Evolutionary conservation across 2,888 invertebrate genomes (phyloP).

Genomic region (Synanthedon formicaeformis): DNA sequence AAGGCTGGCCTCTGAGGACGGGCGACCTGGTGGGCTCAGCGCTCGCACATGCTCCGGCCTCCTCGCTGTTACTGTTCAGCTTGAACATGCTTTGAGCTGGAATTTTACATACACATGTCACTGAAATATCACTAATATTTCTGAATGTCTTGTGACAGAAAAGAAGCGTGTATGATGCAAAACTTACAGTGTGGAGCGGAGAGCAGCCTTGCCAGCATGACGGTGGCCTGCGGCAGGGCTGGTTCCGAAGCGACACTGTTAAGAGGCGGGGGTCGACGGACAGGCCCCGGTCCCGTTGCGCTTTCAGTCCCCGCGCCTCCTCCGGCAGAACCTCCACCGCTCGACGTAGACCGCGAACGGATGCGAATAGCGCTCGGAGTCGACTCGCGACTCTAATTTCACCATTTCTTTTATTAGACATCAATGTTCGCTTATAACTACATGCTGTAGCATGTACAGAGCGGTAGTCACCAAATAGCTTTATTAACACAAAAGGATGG

Average conservation of each 20-base stretch:
- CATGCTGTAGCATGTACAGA: too few species aligned
- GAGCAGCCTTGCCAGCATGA: slow-evolving; percentile 85
- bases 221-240: slow-evolving; percentile 77
- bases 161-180: not conserved
- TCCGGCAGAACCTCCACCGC: slow-evolving; percentile 67
- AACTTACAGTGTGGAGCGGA: slow-evolving; percentile 74
- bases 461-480: too few species aligned
- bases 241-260: slow-evolving; percentile 83
- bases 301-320: slow-evolving; percentile 46
- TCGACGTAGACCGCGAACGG: slow-evolving; percentile 51
- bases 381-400: slow-evolving; percentile 37
- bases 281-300: slow-evolving; percentile 60
- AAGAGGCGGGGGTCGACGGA: slow-evolving; percentile 69
- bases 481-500: too few species aligned
- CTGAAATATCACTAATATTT: not conserved
- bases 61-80: slow-evolving; percentile 56
- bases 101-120: slow-evolving; percentile 8
- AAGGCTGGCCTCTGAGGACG: slow-evolving; percentile 42
- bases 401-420: too few species aligned
- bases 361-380: slow-evolving; percentile 34
- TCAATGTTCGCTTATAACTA: too few species aligned
- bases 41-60: slow-evolving; percentile 21
- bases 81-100: slow-evolving; percentile 65
- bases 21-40: slow-evolving; percentile 57
- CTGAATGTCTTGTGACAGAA: too few species aligned